Base-by-base conservation (phyloP, 2,113 vertebrate genomes). In the Marcusenius ussheri region DNA sequence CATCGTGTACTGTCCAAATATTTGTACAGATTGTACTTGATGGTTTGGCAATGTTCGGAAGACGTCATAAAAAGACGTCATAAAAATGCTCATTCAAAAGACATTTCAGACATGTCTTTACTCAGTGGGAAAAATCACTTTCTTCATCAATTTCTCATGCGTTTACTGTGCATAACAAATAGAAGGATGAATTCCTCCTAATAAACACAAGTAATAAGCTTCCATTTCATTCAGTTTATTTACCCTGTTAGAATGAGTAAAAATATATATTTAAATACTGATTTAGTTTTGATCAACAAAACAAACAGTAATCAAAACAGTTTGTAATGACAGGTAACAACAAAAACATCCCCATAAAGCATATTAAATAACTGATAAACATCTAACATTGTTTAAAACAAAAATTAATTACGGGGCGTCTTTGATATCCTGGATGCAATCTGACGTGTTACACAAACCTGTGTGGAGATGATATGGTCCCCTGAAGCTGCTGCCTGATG, bases 311-410 rank as follows among this genome's bases (percentile, higher is more conserved):
- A 66, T 66, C 9, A 31, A 66, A 66, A 66, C n/a, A 2, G 62
- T 66, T 27, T 66, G 9, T 66, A 91, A 92, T 39, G 88, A 39
- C 42, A 93, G 91, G 47, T 49, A 27, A 66, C 9, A 66, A 66
- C 62, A 66, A 11, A 27, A 27, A 66, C n/a, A 66, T 66, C 9
- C n/a, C 3, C n/a, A n/a, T 66, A 66, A 66, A 3, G 9, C 62
- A 66, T 66, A 66, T 66, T 66, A 27, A 66, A 27, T 66, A 66
- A 66, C n/a, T 66, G 58, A 62, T 27, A 62, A 62, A 2, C 58
- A 66, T 66, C n/a, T 66, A 66, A 66, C n/a, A 66, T 31, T 66
- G 9, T 66, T 27, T 66, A 66, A 66, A 31, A 31, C 62, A 66
- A 66, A n/a, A 27, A 66, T 66, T 11, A 27, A 66, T 66, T 66